Evolutionary conservation across 1,140 invertebrate species (phyloP), one percentile per base, ranked within the genome.

Genomic region (Ceratosolen solmsi): DNA sequence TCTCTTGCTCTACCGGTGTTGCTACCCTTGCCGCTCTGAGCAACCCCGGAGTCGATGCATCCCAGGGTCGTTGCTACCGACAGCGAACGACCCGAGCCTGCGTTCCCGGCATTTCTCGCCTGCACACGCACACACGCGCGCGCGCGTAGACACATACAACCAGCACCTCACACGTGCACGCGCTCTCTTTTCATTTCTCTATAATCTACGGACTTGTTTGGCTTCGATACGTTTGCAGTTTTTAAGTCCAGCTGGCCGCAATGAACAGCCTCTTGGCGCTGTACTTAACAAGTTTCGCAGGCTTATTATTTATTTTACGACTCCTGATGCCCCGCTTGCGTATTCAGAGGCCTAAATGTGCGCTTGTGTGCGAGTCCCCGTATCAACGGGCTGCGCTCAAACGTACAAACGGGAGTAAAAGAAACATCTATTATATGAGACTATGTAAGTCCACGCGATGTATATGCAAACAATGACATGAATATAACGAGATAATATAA

Each of bases 11-110:
- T 83, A 68, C 85, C 84, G 84, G 54, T 60, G 54, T 86, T 86
- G 85, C 85, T 83, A 87, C 88, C 89, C 89, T 88, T 87, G 84
- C 88, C 87, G 84, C 22, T 7, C 85, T 87, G 86, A 86, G 88
- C 88, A 90, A 89, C 90, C 90, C 90, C 91, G 89, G 89, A 92
- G 90, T 91, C 90, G 90, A 91, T 91, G 90, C 90, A 92, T 92
- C 90, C 79, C 90, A 90, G 90, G 90, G 90, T 92, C 90, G 90
- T 92, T 92, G 90, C 90, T 92, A 91, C 90, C 90, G 88, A 88
- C 89, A 91, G 89, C 89, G 87, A 91, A 91, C 90, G 90, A 91
- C 89, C 89, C 89, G 90, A 88, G 90, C 87, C 89, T 84, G 84
- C 89, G 89, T 88, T 89, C 87, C 89, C 85, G 85, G 86, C 86